phyloP scores from a whole-genome alignment of 2,797 vertebrate genomes.

The Takifugu ocellatus region DNA sequence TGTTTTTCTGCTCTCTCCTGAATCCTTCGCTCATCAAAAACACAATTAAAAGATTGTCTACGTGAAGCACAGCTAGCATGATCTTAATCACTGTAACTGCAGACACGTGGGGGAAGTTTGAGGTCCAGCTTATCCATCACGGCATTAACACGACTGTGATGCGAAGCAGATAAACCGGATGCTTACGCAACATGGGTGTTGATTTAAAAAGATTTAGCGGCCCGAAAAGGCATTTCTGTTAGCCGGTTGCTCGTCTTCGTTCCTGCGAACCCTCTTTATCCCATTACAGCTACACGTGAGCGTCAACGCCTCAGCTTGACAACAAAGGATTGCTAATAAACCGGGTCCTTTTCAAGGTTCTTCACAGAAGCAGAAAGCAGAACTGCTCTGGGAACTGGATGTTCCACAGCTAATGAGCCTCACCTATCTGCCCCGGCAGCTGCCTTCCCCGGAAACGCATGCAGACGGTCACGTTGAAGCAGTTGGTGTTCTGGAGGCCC shows the following conservation, averaged over 20 bases:
- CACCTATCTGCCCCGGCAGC: constrained; percentile 91
- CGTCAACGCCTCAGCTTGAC: too few species aligned
- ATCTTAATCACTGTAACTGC: neutral
- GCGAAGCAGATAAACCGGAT: neutral
- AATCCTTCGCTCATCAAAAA: neutral
- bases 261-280: too few species aligned
- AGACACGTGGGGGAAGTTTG: neutral
- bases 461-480: constrained; percentile 86
- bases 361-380: neutral
- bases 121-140: neutral
- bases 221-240: neutral
- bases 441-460: constrained; percentile 85
- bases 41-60: neutral
- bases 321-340: too few species aligned
- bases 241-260: neutral
- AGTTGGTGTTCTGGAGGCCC: constrained; percentile 85
- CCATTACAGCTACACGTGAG: too few species aligned
- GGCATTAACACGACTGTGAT: neutral
- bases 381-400: neutral
- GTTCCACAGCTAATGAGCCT: constrained; percentile 6
- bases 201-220: neutral
- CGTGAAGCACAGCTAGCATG: neutral
- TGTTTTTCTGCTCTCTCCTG: neutral
- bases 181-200: neutral
- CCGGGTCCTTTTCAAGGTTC: too few species aligned